A percentile compares a stretch with the other conserved stretches of the same genome.
Conservation (phyloP, 2,797 vertebrate genomes). For the Lophotriccus pileatus region DNA sequence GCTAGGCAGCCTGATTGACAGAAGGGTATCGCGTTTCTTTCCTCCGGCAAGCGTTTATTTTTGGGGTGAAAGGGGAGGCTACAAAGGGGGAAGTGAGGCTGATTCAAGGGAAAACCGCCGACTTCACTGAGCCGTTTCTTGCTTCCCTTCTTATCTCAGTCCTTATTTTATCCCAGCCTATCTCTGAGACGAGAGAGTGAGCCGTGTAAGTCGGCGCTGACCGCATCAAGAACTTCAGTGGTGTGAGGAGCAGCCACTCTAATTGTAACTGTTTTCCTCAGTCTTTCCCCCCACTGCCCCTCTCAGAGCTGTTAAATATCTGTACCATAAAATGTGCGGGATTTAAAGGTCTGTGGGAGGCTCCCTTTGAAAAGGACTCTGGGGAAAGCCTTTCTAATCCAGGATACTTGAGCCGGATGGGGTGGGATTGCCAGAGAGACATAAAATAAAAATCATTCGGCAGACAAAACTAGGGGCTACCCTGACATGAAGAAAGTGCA, state of each 20-base stretch:
- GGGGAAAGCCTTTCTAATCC: constrained; percentile 70
- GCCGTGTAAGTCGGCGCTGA: neutral
- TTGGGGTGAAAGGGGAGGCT: neutral
- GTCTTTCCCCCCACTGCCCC: neutral
- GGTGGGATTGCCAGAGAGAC: constrained; percentile 65
- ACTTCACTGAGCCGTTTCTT: neutral
- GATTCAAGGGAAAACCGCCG: neutral
- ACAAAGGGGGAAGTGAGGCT: neutral
- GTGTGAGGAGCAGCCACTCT: neutral
- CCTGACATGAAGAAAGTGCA: neutral
- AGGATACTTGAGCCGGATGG: constrained; percentile 71
- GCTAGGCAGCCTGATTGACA: neutral
- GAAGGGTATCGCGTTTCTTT: neutral
- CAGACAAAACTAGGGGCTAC: constrained; percentile 40
- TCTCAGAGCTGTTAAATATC: constrained; percentile 64
- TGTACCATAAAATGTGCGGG: constrained; percentile 64
- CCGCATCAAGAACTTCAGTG: neutral
- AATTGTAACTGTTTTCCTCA: constrained; percentile 24
- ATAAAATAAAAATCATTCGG: constrained; percentile 66
- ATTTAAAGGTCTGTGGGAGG: constrained; percentile 73
- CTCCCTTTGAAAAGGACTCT: constrained; percentile 73
- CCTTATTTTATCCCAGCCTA: neutral
- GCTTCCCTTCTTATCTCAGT: neutral
- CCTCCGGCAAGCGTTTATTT: neutral
- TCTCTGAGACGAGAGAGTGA: neutral